Base-by-base conservation (phyloP, 2,113 vertebrate genomes). In the Microcebus griseorufus region DNA sequence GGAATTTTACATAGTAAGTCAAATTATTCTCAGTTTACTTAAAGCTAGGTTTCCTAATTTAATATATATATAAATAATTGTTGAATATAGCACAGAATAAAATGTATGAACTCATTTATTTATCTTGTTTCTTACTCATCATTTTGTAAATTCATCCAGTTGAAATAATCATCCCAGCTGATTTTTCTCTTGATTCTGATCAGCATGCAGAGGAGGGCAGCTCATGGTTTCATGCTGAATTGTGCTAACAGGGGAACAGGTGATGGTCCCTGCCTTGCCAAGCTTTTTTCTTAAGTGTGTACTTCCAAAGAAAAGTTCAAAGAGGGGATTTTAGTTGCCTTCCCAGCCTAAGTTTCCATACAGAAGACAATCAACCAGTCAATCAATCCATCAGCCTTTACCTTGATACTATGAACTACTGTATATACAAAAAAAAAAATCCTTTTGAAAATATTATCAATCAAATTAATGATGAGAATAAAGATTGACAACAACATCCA, bases 11-110 rank as follows among this genome's bases (percentile, higher is more conserved):
- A 51, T 93, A 88, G 62, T 55, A 42, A 94, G 39, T 96, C 58
- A n/a, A 93, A 65, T 84, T 86, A 91, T 92, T 90, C 76, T 80
- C 34, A 73, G 34, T 58, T 83, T 58, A 76, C n/a, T 70, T 96
- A 91, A 84, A 86, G 32, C 60, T 65, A 64, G 39, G 3, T 78
- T 90, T 48, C 39, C 53, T 62, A 76, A 48, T 80, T 80, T 93
- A 55, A 76, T 80, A 12, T 83, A 70, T 60, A 51, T 48, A 51
- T 48, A 75, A 93, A 93, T 78, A 48, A 53, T 60, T 48, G 73
- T 92, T 39, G 53, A 85, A 45, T 79, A 37, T 10, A 55, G 69
- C 65, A 80, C 32, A 27, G 18, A 45, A 75, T 72, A 88, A 90
- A 78, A n/a, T 76, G 23, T 64, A n/a, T 91, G 29, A 65, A 45